These are phyloP conservation scores for Scartelaos histophorus DNA, from an alignment of 2,113 vertebrate species.

Conservation along the genomic window DNA sequence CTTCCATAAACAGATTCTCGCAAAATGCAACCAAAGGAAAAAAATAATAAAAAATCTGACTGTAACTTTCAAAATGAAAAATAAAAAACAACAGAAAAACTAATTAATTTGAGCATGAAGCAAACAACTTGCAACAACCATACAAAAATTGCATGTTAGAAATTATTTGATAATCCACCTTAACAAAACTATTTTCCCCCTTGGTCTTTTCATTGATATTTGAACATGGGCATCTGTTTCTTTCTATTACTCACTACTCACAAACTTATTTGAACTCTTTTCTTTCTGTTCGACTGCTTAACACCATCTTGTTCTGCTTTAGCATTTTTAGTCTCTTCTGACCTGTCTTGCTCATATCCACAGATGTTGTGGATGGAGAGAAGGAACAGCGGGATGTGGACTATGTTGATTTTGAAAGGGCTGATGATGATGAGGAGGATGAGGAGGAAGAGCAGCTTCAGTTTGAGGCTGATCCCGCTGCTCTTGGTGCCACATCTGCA, in stretches of 20 bases:
- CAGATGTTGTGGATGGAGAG: conserved; percentile 61
- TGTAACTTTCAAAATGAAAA: background rate
- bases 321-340: background rate
- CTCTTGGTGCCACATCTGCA: conserved; percentile 30
- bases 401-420: conserved; percentile 42
- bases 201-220: too few species aligned
- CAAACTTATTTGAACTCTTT: background rate
- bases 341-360: conserved; percentile 13
- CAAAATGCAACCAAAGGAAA: too few species aligned
- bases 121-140: too few species aligned
- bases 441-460: conserved; percentile 47
- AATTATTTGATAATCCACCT: too few species aligned
- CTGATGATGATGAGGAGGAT: conserved; percentile 41
- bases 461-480: conserved; percentile 6
- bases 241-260: too few species aligned
- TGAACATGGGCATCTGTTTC: too few species aligned
- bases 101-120: background rate
- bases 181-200: too few species aligned
- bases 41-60: background rate
- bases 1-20: too few species aligned
- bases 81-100: background rate
- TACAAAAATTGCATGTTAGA: too few species aligned
- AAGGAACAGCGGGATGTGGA: conserved; percentile 40
- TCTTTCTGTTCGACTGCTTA: background rate
- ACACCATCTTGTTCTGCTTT: background rate